A percentile compares a stretch with the other conserved stretches of the same genome.
These are phyloP conservation scores for Kryptolebias ocellatus DNA, from an alignment of 2,797 vertebrate species.

Conservation along the genomic window DNA sequence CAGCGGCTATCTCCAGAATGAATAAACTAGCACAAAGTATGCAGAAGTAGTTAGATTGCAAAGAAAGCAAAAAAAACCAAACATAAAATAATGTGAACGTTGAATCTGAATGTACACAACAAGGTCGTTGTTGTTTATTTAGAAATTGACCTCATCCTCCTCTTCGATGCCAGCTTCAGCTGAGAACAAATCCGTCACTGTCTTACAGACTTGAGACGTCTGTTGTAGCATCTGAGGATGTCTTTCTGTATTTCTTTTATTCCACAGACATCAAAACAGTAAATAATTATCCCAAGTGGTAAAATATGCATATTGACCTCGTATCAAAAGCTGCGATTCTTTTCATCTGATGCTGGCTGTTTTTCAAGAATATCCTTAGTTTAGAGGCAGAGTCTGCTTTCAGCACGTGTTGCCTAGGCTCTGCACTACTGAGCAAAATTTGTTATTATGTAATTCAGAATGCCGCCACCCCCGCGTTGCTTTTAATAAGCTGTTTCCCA, in stretches of 20 bases:
- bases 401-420: constrained; percentile 69
- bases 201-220: constrained; percentile 11
- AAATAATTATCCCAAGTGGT: not conserved
- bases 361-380: constrained; percentile 49
- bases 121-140: not conserved
- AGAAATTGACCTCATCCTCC: constrained; percentile 20
- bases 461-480: constrained; percentile 63
- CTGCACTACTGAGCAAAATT: constrained; percentile 65
- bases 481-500: constrained; percentile 70
- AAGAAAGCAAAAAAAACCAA: too few species aligned
- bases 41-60: too few species aligned
- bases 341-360: constrained; percentile 26
- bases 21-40: too few species aligned
- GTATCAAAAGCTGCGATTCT: constrained; percentile 2
- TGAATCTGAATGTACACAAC: not conserved
- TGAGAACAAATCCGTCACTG: constrained; percentile 32
- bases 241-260: constrained; percentile 8
- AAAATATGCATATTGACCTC: not conserved
- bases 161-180: constrained; percentile 19
- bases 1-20: too few species aligned
- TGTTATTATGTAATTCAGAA: constrained; percentile 73
- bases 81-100: too few species aligned
- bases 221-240: constrained; percentile 13
- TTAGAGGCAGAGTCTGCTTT: constrained; percentile 65
- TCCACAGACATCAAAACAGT: not conserved